These are phyloP conservation scores for Heliconius eleuchia DNA, from an alignment of 1,140 invertebrate genomes.

Conservation along the genomic window DNA sequence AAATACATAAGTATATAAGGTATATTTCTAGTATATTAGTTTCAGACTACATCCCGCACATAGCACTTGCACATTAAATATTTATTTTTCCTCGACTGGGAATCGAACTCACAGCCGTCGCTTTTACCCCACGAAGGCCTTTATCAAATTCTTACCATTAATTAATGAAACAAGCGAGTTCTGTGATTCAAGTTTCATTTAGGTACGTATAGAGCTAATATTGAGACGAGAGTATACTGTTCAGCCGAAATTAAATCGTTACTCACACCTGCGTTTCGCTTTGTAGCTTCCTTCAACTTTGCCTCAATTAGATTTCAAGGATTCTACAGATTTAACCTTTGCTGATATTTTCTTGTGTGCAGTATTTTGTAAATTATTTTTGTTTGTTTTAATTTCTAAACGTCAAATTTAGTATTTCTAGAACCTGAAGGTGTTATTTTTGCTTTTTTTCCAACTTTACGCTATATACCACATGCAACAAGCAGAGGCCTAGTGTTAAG, in stretches of 20 bases:
- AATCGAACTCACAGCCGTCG: too few relatives aligned
- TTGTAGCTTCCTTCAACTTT: constrained; percentile 51
- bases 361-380: neutral
- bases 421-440: neutral
- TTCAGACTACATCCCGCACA: too few relatives aligned
- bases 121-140: neutral
- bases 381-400: neutral
- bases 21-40: too few relatives aligned
- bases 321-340: constrained; percentile 43
- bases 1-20: neutral
- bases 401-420: neutral
- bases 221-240: constrained; percentile 52
- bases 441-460: too few relatives aligned
- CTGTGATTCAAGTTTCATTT: constrained; percentile 47
- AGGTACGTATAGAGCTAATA: constrained; percentile 56
- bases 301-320: constrained; percentile 55
- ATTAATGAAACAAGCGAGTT: constrained; percentile 7
- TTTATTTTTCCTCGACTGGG: too few relatives aligned
- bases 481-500: too few relatives aligned
- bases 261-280: constrained; percentile 63
- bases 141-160: neutral
- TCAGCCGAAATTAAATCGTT: constrained; percentile 76
- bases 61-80: too few relatives aligned
- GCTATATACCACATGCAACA: too few relatives aligned
- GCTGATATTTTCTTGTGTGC: neutral